These are phyloP conservation scores for Teleopsis dalmanni DNA, from an alignment of 1,140 invertebrate species.

Conservation along the genomic window DNA sequence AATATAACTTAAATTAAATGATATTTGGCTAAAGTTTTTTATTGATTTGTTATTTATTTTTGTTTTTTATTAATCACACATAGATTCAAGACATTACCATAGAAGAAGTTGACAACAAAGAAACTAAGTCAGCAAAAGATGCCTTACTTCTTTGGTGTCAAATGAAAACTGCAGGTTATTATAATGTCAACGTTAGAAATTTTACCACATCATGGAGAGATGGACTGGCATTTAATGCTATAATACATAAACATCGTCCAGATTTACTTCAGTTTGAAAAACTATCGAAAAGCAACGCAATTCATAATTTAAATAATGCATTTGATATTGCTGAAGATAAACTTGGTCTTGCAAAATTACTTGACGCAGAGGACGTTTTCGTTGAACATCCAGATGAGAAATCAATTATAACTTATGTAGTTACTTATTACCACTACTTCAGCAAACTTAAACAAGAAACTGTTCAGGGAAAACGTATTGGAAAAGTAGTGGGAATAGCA, in stretches of 20 bases:
- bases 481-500: conserved; percentile 95
- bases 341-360: conserved; percentile 91
- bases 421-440: conserved; percentile 99
- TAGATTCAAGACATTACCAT: conserved; percentile 99
- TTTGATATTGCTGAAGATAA: conserved; percentile 98
- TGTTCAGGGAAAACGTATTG: conserved; percentile 96
- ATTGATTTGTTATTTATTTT: not conserved
- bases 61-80: not conserved
- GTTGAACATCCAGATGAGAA: conserved; percentile 99
- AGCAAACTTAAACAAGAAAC: conserved; percentile 99
- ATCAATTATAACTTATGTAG: conserved; percentile 99
- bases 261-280: conserved; percentile 98
- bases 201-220: conserved; percentile 99
- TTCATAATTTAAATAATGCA: conserved; percentile 95
- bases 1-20: too few relatives aligned
- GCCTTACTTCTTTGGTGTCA: conserved; percentile 98
- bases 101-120: conserved; percentile 98
- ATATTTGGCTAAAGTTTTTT: too few relatives aligned
- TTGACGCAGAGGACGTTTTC: conserved; percentile 97
- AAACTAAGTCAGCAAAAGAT: conserved; percentile 94
- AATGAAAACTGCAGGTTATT: conserved; percentile 99
- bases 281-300: conserved; percentile 91
- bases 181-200: conserved; percentile 98
- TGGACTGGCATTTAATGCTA: conserved; percentile 97
- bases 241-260: conserved; percentile 97